phyloP scores from a whole-genome alignment of 2,797 vertebrate genomes.

The Distichodus sexfasciatus region DNA sequence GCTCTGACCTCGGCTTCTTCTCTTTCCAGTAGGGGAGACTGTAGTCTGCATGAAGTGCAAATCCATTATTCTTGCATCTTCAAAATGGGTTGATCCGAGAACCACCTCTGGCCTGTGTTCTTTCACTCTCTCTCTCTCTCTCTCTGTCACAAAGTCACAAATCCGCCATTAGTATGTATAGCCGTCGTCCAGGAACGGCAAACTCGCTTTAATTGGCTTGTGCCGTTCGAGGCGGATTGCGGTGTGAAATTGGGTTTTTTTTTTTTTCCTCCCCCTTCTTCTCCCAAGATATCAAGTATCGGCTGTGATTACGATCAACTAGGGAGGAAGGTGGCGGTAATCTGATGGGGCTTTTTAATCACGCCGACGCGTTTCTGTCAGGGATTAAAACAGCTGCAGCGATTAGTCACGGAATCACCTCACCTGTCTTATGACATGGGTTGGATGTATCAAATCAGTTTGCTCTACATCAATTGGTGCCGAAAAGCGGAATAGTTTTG shows the following conservation, averaged over 20 bases:
- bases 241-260: constrained; percentile 32
- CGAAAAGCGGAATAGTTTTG: background rate
- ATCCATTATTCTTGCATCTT: background rate
- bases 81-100: background rate
- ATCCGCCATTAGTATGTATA: constrained; percentile 40
- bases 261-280: constrained; percentile 13
- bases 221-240: constrained; percentile 53
- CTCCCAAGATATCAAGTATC: constrained; percentile 54
- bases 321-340: constrained; percentile 9
- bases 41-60: background rate
- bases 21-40: background rate
- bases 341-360: constrained; percentile 28
- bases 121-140: background rate
- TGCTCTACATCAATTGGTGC: background rate
- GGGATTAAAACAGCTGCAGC: constrained; percentile 6
- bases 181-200: constrained; percentile 64
- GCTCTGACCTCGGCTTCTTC: background rate
- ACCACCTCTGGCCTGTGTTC: background rate
- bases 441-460: background rate
- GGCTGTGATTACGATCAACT: constrained; percentile 58
- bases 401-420: constrained; percentile 18
- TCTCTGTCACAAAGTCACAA: too few relatives aligned
- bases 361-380: background rate
- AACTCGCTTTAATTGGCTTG: constrained; percentile 65
- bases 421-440: constrained; percentile 2